Percentiles rank a stretch among this genome's conserved stretches.
phyloP scores from a whole-genome alignment of 2,888 invertebrate genomes.

The Erannis defoliaria region DNA sequence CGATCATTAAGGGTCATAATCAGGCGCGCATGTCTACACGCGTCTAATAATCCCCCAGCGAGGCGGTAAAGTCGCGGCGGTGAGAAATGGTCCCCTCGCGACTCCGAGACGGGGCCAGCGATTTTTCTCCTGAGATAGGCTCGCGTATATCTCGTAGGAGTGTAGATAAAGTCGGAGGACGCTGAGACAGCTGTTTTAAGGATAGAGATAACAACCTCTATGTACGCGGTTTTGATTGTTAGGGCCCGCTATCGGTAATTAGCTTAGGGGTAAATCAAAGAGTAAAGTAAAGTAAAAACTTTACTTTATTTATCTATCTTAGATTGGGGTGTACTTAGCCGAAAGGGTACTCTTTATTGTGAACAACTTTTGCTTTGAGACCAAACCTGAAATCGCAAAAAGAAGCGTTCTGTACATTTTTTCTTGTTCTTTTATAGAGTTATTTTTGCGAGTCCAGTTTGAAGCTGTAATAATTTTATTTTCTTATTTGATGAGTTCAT shows the following conservation, averaged over 20 bases:
- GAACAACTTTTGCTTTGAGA: too few relatives aligned
- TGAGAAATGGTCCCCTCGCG: constrained; percentile 70
- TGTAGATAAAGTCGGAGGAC: constrained; percentile 58
- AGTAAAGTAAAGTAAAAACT: too few relatives aligned
- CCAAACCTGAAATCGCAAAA: too few relatives aligned
- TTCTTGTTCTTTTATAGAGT: too few relatives aligned
- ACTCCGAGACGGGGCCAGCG: constrained; percentile 63
- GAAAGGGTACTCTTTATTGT: too few relatives aligned
- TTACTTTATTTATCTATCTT: too few relatives aligned
- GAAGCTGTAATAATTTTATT: too few relatives aligned
- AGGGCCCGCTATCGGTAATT: constrained; percentile 40
- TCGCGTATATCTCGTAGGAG: constrained; percentile 59
- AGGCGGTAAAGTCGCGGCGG: constrained; percentile 47
- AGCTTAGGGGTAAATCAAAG: constrained; percentile 23
- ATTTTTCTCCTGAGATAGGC: constrained; percentile 75
- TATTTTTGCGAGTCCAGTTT: too few relatives aligned
- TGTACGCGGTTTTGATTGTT: constrained; percentile 42
- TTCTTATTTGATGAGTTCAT: too few relatives aligned
- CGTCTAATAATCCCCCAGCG: constrained; percentile 61
- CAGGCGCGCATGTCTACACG: constrained; percentile 56
- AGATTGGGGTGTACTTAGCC: too few relatives aligned
- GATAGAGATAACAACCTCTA: constrained; percentile 43
- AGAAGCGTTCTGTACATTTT: too few relatives aligned
- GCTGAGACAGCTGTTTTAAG: constrained; percentile 60
- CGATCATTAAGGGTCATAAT: constrained; percentile 52